phyloP scores from a whole-genome alignment of 2,797 vertebrate genomes.

The Rhodeus uyekii region DNA sequence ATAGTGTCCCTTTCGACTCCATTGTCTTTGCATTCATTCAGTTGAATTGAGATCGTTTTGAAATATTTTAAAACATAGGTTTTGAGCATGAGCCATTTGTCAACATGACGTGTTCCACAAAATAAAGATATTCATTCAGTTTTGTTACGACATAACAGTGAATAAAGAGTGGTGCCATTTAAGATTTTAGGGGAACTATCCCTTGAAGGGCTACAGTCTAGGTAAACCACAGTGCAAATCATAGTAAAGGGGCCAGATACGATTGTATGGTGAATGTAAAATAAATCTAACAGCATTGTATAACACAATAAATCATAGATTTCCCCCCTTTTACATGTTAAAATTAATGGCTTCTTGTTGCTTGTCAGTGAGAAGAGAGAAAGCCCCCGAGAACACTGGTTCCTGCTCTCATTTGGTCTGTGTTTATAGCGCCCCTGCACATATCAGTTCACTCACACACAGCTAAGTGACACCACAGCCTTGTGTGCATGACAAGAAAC shows the following conservation, averaged over 20 bases:
- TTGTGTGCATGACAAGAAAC: slow-evolving; percentile 36
- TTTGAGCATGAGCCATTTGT: neutral
- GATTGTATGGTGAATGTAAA: neutral
- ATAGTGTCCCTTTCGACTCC: neutral
- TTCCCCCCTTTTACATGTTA: slow-evolving; percentile 20
- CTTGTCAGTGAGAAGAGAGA: slow-evolving; percentile 46
- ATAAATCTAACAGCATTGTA: neutral
- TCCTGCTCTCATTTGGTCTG: neutral
- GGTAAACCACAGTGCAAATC: neutral
- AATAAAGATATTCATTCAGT: neutral
- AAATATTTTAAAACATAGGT: neutral
- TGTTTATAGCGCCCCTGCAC: slow-evolving; percentile 1
- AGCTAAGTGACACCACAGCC: slow-evolving; percentile 35
- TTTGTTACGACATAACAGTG: neutral
- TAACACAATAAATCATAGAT: neutral
- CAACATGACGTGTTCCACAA: neutral
- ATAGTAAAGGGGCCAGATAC: neutral
- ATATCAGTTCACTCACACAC: slow-evolving; percentile 21
- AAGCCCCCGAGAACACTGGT: neutral
- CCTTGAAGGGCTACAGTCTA: neutral
- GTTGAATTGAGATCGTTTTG: neutral
- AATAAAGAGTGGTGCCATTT: neutral
- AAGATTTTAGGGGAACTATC: neutral
- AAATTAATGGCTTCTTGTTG: slow-evolving; percentile 60
- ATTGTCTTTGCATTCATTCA: neutral